Base-by-base conservation (phyloP, 2,888 invertebrate species). In the Halictus ligatus region DNA sequence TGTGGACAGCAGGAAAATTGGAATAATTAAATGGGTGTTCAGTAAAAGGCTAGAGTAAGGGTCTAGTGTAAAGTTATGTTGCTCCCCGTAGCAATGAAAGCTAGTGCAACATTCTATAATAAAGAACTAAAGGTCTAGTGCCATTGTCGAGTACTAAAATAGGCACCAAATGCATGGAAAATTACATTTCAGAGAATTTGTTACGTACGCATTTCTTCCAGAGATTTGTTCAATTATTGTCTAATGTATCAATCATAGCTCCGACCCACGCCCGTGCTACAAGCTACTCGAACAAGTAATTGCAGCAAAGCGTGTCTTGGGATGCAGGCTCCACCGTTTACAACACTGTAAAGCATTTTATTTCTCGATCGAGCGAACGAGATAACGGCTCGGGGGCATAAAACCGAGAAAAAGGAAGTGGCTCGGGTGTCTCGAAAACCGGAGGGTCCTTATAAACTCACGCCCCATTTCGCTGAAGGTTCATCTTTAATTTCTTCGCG, bases 401-500 rank as follows among this genome's bases (percentile, higher is more conserved):
- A 89, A 90, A 86, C 82, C 54, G n/a, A 54, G 54, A 85, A 73
- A 79, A 79, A 82, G 85, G 72, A 88, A 86, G 84, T 77, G 77
- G 81, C 78, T 78, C 81, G 82, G 74, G 84, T 83, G 82, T 83
- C 91, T 88, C 82, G 81, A 88, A 67, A 86, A 83, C 83, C 89
- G 83, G 89, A 83, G 88, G 92, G 89, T 92, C 91, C 94, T 94
- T 94, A 94, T 94, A 95, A 94, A 94, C 94, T 95, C 94, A 93
- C 94, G 94, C 93, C 94, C 94, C 95, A 94, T 95, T 95, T 94
- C 94, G 91, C 94, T 93, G 91, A 94, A 94, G 94, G 95, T 95
- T 95, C 95, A 95, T 95, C 95, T 95, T 95, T 95, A 95, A 95
- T 95, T 95, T 95, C 95, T 94, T 92, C 92, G 92, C 93, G 93